A percentile compares a stretch with the other conserved stretches of the same genome.
Evolutionary conservation across 64 coral and sea anemone species (phyloP).

Genomic region (Exaiptasia diaphana): DNA sequence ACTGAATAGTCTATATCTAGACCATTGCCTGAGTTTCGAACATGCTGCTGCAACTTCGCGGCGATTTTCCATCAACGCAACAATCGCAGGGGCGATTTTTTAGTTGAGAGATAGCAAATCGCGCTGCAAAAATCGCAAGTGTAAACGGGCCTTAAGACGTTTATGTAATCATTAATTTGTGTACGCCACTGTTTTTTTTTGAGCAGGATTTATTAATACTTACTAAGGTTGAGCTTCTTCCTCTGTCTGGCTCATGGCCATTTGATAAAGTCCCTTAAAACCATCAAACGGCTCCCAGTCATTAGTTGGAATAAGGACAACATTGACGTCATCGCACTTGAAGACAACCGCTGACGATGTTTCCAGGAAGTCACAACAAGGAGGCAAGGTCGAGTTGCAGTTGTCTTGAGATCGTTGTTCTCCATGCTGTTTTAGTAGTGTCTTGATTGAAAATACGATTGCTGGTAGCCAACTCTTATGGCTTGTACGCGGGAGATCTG

Average conservation of each 20-base stretch:
- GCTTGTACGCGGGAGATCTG: conserved; percentile 90
- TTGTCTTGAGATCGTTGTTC: conserved; percentile 28
- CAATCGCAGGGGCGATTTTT: no score
- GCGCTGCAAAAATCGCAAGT: no score
- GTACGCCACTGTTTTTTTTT: no score
- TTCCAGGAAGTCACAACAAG: conserved; percentile 74
- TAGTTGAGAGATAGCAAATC: no score
- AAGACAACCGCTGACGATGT: conserved; percentile 66
- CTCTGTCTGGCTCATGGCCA: conserved; percentile 59
- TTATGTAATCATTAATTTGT: no score
- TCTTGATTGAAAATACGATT: conserved; percentile 89
- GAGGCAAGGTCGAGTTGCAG: conserved; percentile 40
- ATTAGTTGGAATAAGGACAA: conserved; percentile 67
- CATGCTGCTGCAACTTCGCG: no score
- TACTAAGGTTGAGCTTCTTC: conserved; percentile 91
- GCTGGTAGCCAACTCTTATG: conserved; percentile 94
- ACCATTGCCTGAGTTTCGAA: no score
- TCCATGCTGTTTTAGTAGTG: conserved; percentile 70
- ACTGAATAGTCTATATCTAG: no score
- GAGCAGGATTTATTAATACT: not conserved
- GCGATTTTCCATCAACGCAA: no score
- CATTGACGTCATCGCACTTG: conserved; percentile 67
- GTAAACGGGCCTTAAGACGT: no score
- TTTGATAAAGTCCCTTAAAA: conserved; percentile 70
- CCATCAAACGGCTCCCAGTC: conserved; percentile 93